These are phyloP conservation scores for Melospiza melodia DNA, from an alignment of 2,113 vertebrate species.

Conservation along the genomic window DNA sequence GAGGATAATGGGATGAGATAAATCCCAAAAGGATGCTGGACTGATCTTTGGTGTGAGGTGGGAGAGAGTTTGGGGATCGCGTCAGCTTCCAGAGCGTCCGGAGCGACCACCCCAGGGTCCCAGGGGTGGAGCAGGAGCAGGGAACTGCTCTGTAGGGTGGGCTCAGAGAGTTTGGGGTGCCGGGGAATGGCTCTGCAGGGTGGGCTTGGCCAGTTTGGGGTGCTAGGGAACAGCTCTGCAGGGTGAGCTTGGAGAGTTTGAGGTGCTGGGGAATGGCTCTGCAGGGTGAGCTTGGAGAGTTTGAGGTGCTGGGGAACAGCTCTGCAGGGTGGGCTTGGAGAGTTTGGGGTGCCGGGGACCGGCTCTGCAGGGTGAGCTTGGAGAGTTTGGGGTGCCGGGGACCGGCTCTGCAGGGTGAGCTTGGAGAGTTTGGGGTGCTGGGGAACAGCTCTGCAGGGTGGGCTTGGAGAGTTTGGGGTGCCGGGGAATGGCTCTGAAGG, in stretches of 20 bases:
- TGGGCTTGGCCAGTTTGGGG: too few relatives aligned
- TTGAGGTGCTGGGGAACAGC: neutral
- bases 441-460: neutral
- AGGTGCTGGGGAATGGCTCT: neutral
- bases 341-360: neutral
- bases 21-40: neutral
- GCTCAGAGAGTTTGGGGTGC: neutral
- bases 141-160: too few relatives aligned
- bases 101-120: accelerated
- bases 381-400: neutral
- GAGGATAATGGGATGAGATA: accelerated
- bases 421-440: too few relatives aligned
- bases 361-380: neutral
- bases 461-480: neutral
- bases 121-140: accelerated
- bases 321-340: accelerated
- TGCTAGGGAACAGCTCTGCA: too few relatives aligned
- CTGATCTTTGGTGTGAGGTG: neutral
- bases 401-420: too few relatives aligned
- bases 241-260: neutral
- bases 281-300: neutral
- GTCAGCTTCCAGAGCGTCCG: accelerated
- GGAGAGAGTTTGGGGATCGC: neutral
- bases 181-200: too few relatives aligned
- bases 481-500: too few relatives aligned